Evolutionary conservation across 2,888 invertebrate genomes (phyloP).

Genomic region (Lydus trimaculatus): DNA sequence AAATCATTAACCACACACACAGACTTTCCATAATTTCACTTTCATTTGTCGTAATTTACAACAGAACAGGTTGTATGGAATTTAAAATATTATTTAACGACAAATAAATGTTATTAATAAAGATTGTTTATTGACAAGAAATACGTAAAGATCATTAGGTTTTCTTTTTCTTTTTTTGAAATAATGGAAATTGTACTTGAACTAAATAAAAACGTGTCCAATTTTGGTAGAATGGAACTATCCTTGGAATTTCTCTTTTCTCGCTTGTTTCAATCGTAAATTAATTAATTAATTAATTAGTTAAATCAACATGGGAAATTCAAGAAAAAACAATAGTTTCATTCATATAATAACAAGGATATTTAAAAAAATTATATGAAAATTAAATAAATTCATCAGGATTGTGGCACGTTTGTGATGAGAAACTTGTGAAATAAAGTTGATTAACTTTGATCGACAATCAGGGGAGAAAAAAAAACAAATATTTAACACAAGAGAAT

Average conservation of each 20-base stretch:
- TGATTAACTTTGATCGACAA: too few relatives aligned
- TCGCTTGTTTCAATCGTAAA: too few relatives aligned
- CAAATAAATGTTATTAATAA: too few relatives aligned
- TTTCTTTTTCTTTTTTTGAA: too few relatives aligned
- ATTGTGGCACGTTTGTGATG: too few relatives aligned
- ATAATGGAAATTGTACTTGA: too few relatives aligned
- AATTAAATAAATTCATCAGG: too few relatives aligned
- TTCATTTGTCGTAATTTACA: background rate
- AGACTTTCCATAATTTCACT: background rate
- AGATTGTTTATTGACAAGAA: background rate
- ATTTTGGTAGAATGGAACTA: background rate
- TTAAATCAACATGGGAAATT: background rate
- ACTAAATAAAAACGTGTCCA: too few relatives aligned
- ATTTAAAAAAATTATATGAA: too few relatives aligned
- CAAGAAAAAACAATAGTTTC: background rate
- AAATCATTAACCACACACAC: background rate
- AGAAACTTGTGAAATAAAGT: too few relatives aligned
- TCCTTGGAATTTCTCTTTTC: constrained; percentile 20
- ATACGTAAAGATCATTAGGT: background rate
- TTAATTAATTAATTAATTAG: constrained; percentile 7
- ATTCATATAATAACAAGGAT: background rate
- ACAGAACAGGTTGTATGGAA: background rate
- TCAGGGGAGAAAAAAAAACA: too few relatives aligned
- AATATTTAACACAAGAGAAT: too few relatives aligned
- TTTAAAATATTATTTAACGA: background rate